These are phyloP conservation scores for Hephaestus fuliginosus DNA, from an alignment of 2,797 vertebrate genomes.

Conservation along the genomic window DNA sequence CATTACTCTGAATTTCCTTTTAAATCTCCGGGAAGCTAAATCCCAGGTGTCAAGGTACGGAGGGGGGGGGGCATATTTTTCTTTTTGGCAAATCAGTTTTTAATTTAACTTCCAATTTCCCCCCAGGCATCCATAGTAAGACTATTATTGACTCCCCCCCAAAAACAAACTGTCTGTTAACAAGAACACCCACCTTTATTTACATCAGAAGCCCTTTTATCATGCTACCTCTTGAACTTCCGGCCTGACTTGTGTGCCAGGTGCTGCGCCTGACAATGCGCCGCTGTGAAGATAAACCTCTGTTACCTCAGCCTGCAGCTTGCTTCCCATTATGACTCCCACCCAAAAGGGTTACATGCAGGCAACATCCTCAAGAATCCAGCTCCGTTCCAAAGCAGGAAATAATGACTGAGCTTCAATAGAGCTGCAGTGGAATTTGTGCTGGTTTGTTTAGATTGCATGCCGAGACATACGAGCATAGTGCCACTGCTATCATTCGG, in stretches of 20 bases:
- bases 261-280: conserved; percentile 71
- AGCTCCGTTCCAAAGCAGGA: conserved; percentile 78
- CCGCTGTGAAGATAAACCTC: conserved; percentile 66
- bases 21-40: neutral
- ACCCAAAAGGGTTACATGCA: conserved; percentile 72
- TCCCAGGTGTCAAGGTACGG: neutral
- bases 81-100: neutral
- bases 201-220: conserved; percentile 60
- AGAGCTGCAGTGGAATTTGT: conserved; percentile 69
- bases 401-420: conserved; percentile 77
- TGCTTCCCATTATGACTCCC: conserved; percentile 75
- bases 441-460: conserved; percentile 75
- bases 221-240: conserved; percentile 57
- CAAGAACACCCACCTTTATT: conserved; percentile 64
- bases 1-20: neutral
- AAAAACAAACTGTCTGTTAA: conserved; percentile 37
- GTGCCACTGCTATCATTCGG: conserved; percentile 55
- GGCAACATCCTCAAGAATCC: conserved; percentile 82
- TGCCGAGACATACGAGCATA: conserved; percentile 66
- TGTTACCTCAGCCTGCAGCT: conserved; percentile 61
- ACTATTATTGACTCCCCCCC: conserved; percentile 27
- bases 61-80: neutral
- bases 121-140: neutral
- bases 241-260: conserved; percentile 55
- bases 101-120: neutral